Evolutionary conservation across 1,140 invertebrate species (phyloP), one percentile per base, ranked within the genome.

Genomic region (Trachymyrmex cornetzi): DNA sequence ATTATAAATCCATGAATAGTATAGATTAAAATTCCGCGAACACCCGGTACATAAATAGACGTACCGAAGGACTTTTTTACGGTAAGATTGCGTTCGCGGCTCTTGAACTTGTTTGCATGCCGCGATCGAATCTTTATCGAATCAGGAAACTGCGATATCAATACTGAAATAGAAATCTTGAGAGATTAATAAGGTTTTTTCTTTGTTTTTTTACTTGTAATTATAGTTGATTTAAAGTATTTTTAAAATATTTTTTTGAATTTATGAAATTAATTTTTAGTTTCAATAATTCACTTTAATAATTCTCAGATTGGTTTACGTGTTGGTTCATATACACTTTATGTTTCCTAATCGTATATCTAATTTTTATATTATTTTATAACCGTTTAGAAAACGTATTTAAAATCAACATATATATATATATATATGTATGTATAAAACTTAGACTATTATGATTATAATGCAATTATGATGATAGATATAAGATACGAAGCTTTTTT

Each of bases 21-120:
- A 3, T 12, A 19, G 14, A 38, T 38, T 80, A 34, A 48, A 74
- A 82, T 82, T 67, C 22, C 14, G 77, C 50, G 38, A 38, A 71
- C 69, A 90, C 87, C 81, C 69, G 87, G 53, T 80, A 80, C 75
- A 44, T 79, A 38, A 69, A 38, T 30, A 87, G 77, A 87, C 61
- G 79, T 74, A 87, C 64, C 71, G 88, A 87, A 91, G 90, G 90
- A 87, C 85, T 90, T 90, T 91, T 90, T 81, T 38, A 79, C 77
- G 53, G 48, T 84, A 63, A 59, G 48, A 80, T 86, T 64, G 80
- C 66, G 44, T 75, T 66, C 48, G 24, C 38, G 71, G 71, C 75
- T 86, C 63, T 72, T 92, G 86, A 91, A 92, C 88, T 92, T 91
- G 91, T 87, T 87, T 74, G 86, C 75, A 87, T 38, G 86, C 82